Conservation (phyloP, 2,888 invertebrate genomes). For the Lepidochitona cinerea region DNA sequence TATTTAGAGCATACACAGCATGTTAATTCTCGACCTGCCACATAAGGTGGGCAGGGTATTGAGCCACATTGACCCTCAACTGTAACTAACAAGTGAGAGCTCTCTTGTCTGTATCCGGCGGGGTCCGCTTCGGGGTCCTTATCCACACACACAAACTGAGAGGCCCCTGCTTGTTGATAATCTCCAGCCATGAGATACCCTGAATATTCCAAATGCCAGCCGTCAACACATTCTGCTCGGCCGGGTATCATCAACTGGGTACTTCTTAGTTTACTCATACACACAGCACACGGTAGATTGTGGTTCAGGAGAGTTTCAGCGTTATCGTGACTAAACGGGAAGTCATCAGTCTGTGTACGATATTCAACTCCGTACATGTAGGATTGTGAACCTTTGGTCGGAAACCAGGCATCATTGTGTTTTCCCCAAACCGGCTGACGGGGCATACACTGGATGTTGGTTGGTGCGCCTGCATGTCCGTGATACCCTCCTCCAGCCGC, state of each 20-base stretch:
- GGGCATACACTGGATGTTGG: constrained; percentile 1
- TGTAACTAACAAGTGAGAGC: constrained; percentile 30
- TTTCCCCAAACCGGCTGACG: not conserved
- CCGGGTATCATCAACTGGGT: constrained; percentile 34
- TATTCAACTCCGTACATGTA: constrained; percentile 29
- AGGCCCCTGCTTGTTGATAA: constrained; percentile 10
- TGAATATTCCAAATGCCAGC: constrained; percentile 38
- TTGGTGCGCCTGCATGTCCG: not conserved
- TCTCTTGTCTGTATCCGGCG: constrained; percentile 22
- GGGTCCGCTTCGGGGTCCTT: constrained; percentile 28
- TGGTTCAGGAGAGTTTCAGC: constrained; percentile 8
- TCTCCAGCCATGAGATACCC: constrained; percentile 38
- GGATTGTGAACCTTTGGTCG: not conserved
- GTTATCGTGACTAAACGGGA: constrained; percentile 3
- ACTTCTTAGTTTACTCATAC: constrained; percentile 13
- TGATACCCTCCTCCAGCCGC: not conserved
- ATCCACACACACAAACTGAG: constrained; percentile 32
- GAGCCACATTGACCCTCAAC: constrained; percentile 39
- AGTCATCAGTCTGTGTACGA: not conserved
- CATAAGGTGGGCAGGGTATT: constrained; percentile 40
- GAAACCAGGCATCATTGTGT: not conserved
- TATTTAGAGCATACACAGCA: constrained; percentile 41
- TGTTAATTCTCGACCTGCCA: constrained; percentile 30
- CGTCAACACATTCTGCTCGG: constrained; percentile 25
- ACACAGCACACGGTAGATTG: constrained; percentile 38